phyloP scores from a whole-genome alignment of 30 jellyfish, hydroid and myxozoan species.

The Phacellophora camtschatica region DNA sequence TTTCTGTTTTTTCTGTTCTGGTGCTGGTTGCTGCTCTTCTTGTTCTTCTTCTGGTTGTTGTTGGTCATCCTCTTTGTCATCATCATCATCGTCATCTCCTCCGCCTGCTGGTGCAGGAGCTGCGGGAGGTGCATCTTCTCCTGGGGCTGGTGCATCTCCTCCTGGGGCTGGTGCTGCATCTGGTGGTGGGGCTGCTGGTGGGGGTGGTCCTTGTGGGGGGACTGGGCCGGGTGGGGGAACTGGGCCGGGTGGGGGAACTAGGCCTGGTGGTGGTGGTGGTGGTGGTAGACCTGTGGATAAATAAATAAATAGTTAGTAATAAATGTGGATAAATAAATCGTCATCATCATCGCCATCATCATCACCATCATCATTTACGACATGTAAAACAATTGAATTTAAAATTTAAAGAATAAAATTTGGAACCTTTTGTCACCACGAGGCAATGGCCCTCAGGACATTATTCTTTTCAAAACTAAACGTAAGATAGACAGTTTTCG shows the following conservation, averaged over 20 bases:
- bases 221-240: slow-evolving; percentile 38
- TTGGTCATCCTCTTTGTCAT: slow-evolving; percentile 1
- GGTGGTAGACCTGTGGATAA: slow-evolving; percentile 49
- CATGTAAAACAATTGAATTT: no score
- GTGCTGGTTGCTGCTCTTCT: slow-evolving; percentile 14
- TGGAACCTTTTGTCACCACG: no score
- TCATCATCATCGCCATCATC: no score
- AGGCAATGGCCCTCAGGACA: no score
- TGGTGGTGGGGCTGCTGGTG: slow-evolving; percentile 14
- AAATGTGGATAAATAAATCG: not conserved
- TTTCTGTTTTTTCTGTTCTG: not conserved
- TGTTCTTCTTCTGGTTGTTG: slow-evolving; percentile 26
- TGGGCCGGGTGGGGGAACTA: slow-evolving; percentile 14
- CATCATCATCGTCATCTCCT: slow-evolving; percentile 11
- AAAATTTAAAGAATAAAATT: no score
- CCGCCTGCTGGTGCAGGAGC: slow-evolving; percentile 17
- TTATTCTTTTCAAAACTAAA: no score
- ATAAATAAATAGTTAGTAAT: not conserved
- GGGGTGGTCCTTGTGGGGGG: slow-evolving; percentile 15
- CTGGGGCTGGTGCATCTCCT: slow-evolving; percentile 11
- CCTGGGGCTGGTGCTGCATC: slow-evolving; percentile 32
- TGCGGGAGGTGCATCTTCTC: not conserved
- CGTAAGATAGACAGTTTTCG: no score
- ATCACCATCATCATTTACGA: no score
- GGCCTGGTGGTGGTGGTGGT: slow-evolving; percentile 37